Conservation (phyloP, 1,140 invertebrate species). For the Sminthurides bifidus region DNA sequence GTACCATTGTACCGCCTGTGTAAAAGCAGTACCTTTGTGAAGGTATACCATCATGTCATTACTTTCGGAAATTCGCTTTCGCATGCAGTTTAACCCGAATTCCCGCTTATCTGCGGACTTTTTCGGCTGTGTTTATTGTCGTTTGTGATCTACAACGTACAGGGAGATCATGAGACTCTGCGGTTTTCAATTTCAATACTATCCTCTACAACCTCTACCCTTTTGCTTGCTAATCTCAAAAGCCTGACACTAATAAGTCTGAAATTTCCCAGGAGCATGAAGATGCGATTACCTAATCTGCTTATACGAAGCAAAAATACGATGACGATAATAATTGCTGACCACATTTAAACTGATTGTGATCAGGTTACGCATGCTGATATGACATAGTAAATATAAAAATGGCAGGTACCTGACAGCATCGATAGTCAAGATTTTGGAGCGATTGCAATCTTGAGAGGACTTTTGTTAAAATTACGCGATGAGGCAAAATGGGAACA, state of each 20-base stretch:
- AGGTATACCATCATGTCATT: background rate
- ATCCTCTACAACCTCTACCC: too few species aligned
- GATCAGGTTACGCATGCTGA: background rate
- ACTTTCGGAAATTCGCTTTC: background rate
- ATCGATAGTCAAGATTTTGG: constrained; percentile 15
- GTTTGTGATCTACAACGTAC: too few species aligned
- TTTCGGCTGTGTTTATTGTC: too few species aligned
- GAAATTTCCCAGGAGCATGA: background rate
- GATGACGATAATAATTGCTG: background rate
- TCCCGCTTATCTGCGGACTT: too few species aligned
- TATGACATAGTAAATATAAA: background rate
- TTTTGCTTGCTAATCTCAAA: too few species aligned
- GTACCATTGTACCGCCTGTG: too few species aligned
- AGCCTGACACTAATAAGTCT: too few species aligned
- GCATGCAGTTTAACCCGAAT: too few species aligned
- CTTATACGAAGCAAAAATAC: background rate
- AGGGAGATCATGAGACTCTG: too few species aligned
- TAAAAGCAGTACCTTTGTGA: too few species aligned
- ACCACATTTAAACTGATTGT: background rate
- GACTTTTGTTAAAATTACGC: constrained; percentile 28
- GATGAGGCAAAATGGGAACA: constrained; percentile 25
- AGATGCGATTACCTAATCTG: background rate
- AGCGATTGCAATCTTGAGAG: constrained; percentile 29
- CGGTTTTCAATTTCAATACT: too few species aligned
- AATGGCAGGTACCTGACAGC: background rate